Conservation (phyloP, 2,797 vertebrate genomes). For the Hoplostethus atlanticus region DNA sequence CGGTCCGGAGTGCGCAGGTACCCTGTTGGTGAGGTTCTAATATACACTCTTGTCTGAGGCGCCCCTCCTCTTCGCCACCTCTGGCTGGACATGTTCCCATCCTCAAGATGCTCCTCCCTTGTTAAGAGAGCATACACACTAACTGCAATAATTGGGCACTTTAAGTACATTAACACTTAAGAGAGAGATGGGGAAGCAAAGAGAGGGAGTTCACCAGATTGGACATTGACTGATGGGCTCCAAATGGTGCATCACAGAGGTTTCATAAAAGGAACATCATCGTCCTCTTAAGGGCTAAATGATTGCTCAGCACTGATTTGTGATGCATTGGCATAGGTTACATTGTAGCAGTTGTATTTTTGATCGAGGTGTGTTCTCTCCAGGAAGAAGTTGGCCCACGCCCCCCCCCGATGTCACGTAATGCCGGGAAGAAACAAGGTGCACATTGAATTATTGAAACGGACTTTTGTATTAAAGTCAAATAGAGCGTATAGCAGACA, state of each 20-base stretch:
- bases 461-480: not conserved
- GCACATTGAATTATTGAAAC: not conserved
- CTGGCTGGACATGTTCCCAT: constrained; percentile 25
- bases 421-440: not conserved
- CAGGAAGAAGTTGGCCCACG: too few species aligned
- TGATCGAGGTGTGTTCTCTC: too few species aligned
- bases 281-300: not conserved
- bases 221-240: constrained; percentile 63
- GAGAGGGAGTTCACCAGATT: constrained; percentile 42
- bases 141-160: constrained; percentile 69
- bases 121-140: constrained; percentile 54
- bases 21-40: constrained; percentile 49
- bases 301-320: constrained; percentile 1
- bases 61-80: constrained; percentile 67
- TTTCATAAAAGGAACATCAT: constrained; percentile 3
- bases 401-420: not conserved
- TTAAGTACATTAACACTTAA: constrained; percentile 72
- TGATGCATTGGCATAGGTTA: not conserved
- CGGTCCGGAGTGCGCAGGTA: constrained; percentile 44
- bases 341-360: too few species aligned
- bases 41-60: constrained; percentile 71
- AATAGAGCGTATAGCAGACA: not conserved
- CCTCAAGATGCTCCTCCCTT: constrained; percentile 38
- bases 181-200: constrained; percentile 55
- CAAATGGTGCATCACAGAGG: not conserved